Evolutionary conservation across 2,888 invertebrate genomes (phyloP).

Genomic region (Smittia aterrima): DNA sequence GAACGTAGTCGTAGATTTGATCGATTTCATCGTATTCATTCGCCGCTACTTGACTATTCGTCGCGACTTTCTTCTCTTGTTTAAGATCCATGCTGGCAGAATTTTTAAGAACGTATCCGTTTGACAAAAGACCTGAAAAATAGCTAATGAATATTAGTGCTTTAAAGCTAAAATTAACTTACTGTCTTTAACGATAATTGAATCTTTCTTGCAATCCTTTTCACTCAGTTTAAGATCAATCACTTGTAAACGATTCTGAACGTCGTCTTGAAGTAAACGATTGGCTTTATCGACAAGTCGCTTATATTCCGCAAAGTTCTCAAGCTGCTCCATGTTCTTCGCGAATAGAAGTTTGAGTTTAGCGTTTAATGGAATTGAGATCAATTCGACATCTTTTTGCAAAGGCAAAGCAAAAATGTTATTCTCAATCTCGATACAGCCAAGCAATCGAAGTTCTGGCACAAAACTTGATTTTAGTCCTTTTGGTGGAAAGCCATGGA

Average conservation of each 20-base stretch:
- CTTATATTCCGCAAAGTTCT: conserved; percentile 71
- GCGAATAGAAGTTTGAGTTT: conserved; percentile 80
- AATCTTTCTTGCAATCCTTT: conserved; percentile 48
- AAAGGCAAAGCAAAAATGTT: conserved; percentile 80
- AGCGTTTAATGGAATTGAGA: conserved; percentile 81
- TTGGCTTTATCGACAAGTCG: conserved; percentile 76
- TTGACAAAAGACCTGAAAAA: conserved; percentile 54
- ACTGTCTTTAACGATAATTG: conserved; percentile 27
- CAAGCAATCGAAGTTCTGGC: conserved; percentile 77
- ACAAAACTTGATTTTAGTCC: conserved; percentile 81
- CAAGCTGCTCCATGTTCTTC: conserved; percentile 77
- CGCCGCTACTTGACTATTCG: conserved; percentile 63
- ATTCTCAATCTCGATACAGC: conserved; percentile 79
- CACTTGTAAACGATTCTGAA: conserved; percentile 73
- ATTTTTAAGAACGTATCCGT: conserved; percentile 70
- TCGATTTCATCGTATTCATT: conserved; percentile 95
- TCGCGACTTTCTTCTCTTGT: conserved; percentile 55
- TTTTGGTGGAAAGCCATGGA: conserved; percentile 84
- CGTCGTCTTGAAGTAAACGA: conserved; percentile 70
- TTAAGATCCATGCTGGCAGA: conserved; percentile 71
- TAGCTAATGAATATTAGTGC: conserved; percentile 49
- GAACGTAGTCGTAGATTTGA: conserved; percentile 93
- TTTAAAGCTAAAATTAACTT: neutral
- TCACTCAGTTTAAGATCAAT: conserved; percentile 79
- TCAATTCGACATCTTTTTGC: conserved; percentile 75